Base-by-base conservation (phyloP, 2,888 invertebrate species). In the Cryptocheilus praepositus region DNA sequence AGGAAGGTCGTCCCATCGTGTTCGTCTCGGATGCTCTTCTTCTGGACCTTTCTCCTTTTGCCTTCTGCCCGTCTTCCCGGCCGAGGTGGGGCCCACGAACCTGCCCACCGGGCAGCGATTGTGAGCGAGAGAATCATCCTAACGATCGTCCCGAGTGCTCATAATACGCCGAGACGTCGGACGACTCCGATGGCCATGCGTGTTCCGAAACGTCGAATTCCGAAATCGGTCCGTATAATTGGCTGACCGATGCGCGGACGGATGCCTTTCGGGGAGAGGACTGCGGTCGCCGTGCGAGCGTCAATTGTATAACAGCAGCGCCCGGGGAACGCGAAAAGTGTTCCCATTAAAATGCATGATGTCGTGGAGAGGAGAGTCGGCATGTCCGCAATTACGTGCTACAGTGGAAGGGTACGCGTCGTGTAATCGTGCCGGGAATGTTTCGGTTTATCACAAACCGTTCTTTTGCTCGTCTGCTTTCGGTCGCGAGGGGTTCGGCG, bases 81-180 rank as follows among this genome's bases (percentile, higher is more conserved):
- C 2, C 25, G 25, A 25, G 25, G 5, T 5, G 65, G 25, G 18
- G 45, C 15, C 16, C 49, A 60, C 65, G 49, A 57, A 67, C 67
- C 71, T 68, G 71, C 61, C 61, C 71, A 63, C 63, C 67, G 75
- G 52, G 46, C 69, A 70, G 68, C 73, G 64, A 70, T 71, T 66
- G 58, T 54, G 36, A 25, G 25, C 25, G 25, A 51, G 28, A 73
- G 76, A 73, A 73, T 67, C 56, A 62, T 43, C 54, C 64, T 65
- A 62, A 65, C 67, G 61, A 72, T 70, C 66, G 51, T 69, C 54
- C 61, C 19, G 59, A 57, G 51, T 44, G 64, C 56, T 18, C 22
- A 45, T 28, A 65, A 46, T 36, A 54, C 15, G 55, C 28, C 18
- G 8, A 1, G 16, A 18, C 49, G 16, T 49, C 49, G 49, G 16